Evolutionary conservation across 2,113 vertebrate species (phyloP), one percentile per base, ranked within the genome.

Genomic region (Progne subis): DNA sequence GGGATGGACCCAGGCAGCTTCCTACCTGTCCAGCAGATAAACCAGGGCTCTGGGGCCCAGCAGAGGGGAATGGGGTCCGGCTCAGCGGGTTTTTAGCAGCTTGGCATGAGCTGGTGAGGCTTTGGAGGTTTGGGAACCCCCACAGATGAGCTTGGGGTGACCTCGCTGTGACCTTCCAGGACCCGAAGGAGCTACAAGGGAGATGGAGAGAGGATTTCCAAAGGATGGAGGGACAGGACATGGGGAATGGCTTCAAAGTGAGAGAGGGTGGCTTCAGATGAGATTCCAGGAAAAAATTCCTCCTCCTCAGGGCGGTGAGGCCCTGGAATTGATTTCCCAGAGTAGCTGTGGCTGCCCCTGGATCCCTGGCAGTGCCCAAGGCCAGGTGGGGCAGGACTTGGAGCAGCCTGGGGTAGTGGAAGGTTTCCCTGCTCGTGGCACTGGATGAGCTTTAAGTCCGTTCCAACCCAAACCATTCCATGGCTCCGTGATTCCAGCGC

Each of bases 21-120:
- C 81, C 52, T 92, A 23, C 92, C 88, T 91, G 88, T 56, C 72
- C 53, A 29, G 72, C 47, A 77, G 47, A 65, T 57, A 57, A 88
- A 41, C 75, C 52, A 7, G 64, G 75, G 43, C 0, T 41, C 44
- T 76, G 50, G 61, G 68, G 77, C 65, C 10, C 46, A 34, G 77
- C 52, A 39, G 39, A 55, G 77, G 82, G 53, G n/a, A 59, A 37
- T 8, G 1, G 8, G 63, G 21, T 9, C 12, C 86, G n/a, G 26
- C 76, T 52, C 34, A 9, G 44, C 60, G 55, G 53, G 43, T 2
- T 64, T 72, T 21, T 14, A 5, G 26, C 7, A 5, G 43, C 43
- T 44, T 28, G 47, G 26, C 4, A 2, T 5, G 25, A 72, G 31
- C 43, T 39, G 64, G 20, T 0, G 5, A 37, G 43, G 47, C 19